Evolutionary conservation across 2,888 invertebrate genomes (phyloP).

Genomic region (Orthonychiurus folsomi): DNA sequence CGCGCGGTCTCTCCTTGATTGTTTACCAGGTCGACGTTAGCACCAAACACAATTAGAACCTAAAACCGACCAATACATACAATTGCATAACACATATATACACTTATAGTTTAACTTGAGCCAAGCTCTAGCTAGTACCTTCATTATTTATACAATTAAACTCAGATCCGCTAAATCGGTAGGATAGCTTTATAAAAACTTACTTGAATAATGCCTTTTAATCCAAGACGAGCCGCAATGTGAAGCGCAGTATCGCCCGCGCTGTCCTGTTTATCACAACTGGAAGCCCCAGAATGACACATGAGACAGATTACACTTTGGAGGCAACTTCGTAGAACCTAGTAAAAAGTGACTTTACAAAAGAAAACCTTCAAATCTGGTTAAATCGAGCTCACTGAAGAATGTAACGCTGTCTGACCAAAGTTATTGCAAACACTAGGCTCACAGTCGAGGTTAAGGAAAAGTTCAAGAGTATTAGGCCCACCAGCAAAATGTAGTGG

Average conservation of each 20-base stretch:
- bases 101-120: too few species aligned
- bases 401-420: conserved; percentile 52
- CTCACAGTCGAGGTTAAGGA: conserved; percentile 68
- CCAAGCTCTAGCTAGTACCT: too few species aligned
- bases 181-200: background rate
- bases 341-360: too few species aligned
- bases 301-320: conserved; percentile 26
- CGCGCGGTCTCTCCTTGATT: conserved; percentile 62
- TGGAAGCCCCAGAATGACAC: conserved; percentile 25
- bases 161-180: too few species aligned
- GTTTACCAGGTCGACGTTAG: conserved; percentile 64
- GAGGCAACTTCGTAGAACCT: conserved; percentile 22
- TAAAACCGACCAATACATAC: too few species aligned
- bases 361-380: too few species aligned
- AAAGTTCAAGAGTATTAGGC: conserved; percentile 52
- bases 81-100: too few species aligned
- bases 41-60: conserved; percentile 76
- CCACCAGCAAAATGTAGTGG: conserved; percentile 31
- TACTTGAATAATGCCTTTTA: conserved; percentile 43
- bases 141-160: too few species aligned
- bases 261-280: conserved; percentile 24
- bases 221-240: conserved; percentile 63
- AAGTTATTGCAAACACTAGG: conserved; percentile 65
- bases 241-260: conserved; percentile 69
- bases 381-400: conserved; percentile 66